Conservation (phyloP, 2,888 invertebrate genomes). For the Saturnia pavonia region DNA sequence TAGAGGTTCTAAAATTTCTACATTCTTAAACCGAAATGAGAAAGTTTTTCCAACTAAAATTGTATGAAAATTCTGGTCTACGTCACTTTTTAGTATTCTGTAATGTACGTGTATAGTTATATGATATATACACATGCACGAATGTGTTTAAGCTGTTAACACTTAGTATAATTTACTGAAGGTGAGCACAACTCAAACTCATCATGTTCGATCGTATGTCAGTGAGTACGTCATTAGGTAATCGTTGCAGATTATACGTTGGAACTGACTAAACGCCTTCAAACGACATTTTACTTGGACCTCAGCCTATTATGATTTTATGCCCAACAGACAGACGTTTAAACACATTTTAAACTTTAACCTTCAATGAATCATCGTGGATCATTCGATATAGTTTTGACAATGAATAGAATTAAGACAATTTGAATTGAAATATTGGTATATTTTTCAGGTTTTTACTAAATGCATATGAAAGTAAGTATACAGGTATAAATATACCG, state of each 20-base stretch:
- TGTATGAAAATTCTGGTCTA: too few species aligned
- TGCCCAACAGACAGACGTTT: conserved; percentile 43
- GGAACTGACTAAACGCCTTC: conserved; percentile 70
- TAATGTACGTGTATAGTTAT: neutral
- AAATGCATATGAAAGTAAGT: too few species aligned
- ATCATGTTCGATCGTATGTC: neutral
- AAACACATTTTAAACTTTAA: conserved; percentile 30
- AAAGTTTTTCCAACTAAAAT: too few species aligned
- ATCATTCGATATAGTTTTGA: neutral
- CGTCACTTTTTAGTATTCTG: neutral
- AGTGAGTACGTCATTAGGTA: conserved; percentile 61
- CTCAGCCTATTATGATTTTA: conserved; percentile 57
- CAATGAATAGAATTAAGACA: too few species aligned
- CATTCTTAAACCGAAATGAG: neutral
- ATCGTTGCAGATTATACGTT: conserved; percentile 64
- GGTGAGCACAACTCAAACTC: neutral
- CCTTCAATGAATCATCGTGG: conserved; percentile 27
- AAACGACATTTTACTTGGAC: conserved; percentile 57
- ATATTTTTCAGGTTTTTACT: too few species aligned
- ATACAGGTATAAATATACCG: too few species aligned
- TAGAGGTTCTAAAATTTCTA: neutral
- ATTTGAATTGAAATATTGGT: too few species aligned
- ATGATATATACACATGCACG: neutral
- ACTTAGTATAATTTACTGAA: neutral
- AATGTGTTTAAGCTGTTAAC: neutral